These are phyloP conservation scores for Alectoris magna DNA, from an alignment of 2,797 vertebrate species.

Conservation along the genomic window DNA sequence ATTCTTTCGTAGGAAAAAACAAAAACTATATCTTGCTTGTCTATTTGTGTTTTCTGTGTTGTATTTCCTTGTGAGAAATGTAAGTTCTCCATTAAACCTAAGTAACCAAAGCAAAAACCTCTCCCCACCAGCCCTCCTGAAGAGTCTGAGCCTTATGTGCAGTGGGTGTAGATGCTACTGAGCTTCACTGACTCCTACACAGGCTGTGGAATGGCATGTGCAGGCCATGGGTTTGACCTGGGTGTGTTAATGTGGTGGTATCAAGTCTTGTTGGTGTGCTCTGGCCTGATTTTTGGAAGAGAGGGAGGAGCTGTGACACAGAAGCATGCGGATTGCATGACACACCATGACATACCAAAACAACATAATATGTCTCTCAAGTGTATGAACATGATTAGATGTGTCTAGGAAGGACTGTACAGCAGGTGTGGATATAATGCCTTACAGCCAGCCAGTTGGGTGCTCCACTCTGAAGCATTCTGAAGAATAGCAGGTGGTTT, in stretches of 20 bases:
- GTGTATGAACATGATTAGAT: neutral
- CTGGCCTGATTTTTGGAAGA: neutral
- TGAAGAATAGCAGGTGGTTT: neutral
- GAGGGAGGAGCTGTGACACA: neutral
- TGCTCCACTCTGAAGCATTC: neutral
- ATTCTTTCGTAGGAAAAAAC: neutral
- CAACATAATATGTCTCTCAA: neutral
- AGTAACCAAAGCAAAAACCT: neutral
- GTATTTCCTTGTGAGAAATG: neutral
- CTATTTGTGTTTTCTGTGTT: neutral
- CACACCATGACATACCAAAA: neutral
- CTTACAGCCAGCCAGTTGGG: neutral
- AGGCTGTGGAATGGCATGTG: neutral
- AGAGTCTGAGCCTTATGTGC: neutral
- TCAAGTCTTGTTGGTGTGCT: neutral
- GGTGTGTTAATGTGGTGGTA: accelerated
- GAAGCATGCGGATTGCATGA: neutral
- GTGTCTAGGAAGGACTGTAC: neutral
- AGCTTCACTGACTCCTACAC: neutral
- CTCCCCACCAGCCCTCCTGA: accelerated
- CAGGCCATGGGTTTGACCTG: neutral
- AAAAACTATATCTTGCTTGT: accelerated
- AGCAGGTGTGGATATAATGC: neutral
- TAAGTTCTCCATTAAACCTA: neutral
- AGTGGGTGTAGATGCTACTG: accelerated